Percentiles rank a stretch among this genome's conserved stretches.
Conservation (phyloP, 2,113 vertebrate species). For the Columbina picui region DNA sequence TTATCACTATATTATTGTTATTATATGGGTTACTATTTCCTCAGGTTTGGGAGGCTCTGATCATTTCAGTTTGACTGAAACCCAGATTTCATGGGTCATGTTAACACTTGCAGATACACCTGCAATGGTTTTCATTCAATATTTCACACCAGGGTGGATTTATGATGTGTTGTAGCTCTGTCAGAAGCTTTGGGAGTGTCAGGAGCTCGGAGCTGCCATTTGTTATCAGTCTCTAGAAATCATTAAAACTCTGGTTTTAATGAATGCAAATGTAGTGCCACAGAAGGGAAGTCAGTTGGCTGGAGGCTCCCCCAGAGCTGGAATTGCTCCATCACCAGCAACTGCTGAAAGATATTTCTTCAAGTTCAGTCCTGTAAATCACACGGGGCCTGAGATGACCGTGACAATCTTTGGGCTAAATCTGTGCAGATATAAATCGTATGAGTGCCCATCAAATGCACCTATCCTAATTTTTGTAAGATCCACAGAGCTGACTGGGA, state of each 20-base stretch:
- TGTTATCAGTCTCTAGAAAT: slow-evolving; percentile 25
- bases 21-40: too few species aligned
- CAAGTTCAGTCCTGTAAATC: neutral
- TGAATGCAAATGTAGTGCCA: slow-evolving; percentile 6
- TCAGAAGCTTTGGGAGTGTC: slow-evolving; percentile 17
- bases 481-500: neutral
- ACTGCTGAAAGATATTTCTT: neutral
- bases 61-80: neutral
- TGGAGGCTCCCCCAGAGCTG: neutral
- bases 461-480: neutral
- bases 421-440: neutral
- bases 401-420: neutral
- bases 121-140: neutral
- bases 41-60: too few species aligned
- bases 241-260: slow-evolving; percentile 16
- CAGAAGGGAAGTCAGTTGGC: neutral
- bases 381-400: neutral
- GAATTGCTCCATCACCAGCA: neutral
- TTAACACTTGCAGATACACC: neutral
- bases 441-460: neutral
- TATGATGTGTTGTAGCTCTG: neutral
- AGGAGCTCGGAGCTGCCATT: neutral
- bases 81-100: neutral
- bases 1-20: too few species aligned
- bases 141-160: neutral